Evolutionary conservation across 2,888 invertebrate species (phyloP).

Genomic region (Thecophora atra): DNA sequence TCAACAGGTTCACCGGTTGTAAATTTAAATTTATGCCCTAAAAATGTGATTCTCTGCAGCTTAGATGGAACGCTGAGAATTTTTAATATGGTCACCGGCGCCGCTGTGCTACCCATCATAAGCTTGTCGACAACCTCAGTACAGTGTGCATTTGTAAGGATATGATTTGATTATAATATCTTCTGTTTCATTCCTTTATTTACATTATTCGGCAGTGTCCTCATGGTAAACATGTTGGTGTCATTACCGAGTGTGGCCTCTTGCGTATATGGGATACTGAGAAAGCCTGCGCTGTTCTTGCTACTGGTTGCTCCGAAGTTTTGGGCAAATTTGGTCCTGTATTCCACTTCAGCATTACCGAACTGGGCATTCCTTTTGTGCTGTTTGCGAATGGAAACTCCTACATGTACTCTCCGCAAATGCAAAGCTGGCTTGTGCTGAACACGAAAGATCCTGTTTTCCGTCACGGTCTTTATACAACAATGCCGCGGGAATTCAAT

Average conservation of each 20-base stretch:
- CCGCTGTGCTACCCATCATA: slow-evolving; percentile 60
- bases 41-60: slow-evolving; percentile 63
- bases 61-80: slow-evolving; percentile 63
- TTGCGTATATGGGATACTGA: slow-evolving; percentile 63
- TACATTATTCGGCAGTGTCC: slow-evolving; percentile 54
- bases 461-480: slow-evolving; percentile 66
- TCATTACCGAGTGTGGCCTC: slow-evolving; percentile 63
- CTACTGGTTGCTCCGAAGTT: slow-evolving; percentile 61
- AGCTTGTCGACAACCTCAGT: slow-evolving; percentile 58
- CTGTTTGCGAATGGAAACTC: slow-evolving; percentile 86
- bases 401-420: slow-evolving; percentile 81
- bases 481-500: slow-evolving; percentile 62
- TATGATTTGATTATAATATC: background rate
- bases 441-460: slow-evolving; percentile 70
- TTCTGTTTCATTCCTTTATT: no score
- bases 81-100: slow-evolving; percentile 58
- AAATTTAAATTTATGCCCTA: slow-evolving; percentile 62
- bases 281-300: slow-evolving; percentile 51
- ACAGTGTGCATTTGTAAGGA: slow-evolving; percentile 64
- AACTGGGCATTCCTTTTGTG: slow-evolving; percentile 83
- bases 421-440: slow-evolving; percentile 75
- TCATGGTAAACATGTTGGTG: slow-evolving; percentile 61
- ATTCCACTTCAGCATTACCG: slow-evolving; percentile 71
- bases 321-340: slow-evolving; percentile 67
- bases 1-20: slow-evolving; percentile 60